Evolutionary conservation across 1,140 invertebrate genomes (phyloP).

Genomic region (Ceratina australensis): DNA sequence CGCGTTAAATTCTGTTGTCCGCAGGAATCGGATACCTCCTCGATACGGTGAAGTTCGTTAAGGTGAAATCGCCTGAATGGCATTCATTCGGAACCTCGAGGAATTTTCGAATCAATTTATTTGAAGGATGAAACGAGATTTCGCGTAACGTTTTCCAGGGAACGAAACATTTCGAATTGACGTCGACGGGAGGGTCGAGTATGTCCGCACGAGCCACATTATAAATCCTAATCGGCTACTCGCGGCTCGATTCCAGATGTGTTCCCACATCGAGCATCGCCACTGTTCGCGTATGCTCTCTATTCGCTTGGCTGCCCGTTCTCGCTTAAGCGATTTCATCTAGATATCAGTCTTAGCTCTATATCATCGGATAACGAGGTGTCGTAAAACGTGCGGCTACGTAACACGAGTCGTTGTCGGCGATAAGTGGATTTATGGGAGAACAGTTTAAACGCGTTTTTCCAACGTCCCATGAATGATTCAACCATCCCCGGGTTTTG

Average conservation of each 20-base stretch:
- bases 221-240: constrained; percentile 55
- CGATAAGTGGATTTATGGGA: constrained; percentile 11
- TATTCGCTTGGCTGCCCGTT: constrained; percentile 3
- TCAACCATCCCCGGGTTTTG: not conserved
- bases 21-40: too few species aligned
- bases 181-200: constrained; percentile 12
- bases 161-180: constrained; percentile 38
- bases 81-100: too few species aligned
- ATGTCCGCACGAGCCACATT: constrained; percentile 42
- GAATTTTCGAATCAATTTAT: too few species aligned
- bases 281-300: not conserved
- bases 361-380: constrained; percentile 7
- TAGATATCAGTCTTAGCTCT: constrained; percentile 10
- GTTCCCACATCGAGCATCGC: not conserved
- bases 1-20: too few species aligned
- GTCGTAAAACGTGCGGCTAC: not conserved
- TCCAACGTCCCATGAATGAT: not conserved
- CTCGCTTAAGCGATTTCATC: constrained; percentile 5
- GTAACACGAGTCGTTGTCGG: not conserved
- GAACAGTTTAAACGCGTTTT: not conserved
- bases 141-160: constrained; percentile 35
- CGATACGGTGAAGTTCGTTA: too few species aligned
- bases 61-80: too few species aligned
- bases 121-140: too few species aligned
- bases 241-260: constrained; percentile 22